Percentiles rank a stretch among this genome's conserved stretches.
phyloP scores from a whole-genome alignment of 2,797 vertebrate genomes.

The Notoglanidium macrostoma region DNA sequence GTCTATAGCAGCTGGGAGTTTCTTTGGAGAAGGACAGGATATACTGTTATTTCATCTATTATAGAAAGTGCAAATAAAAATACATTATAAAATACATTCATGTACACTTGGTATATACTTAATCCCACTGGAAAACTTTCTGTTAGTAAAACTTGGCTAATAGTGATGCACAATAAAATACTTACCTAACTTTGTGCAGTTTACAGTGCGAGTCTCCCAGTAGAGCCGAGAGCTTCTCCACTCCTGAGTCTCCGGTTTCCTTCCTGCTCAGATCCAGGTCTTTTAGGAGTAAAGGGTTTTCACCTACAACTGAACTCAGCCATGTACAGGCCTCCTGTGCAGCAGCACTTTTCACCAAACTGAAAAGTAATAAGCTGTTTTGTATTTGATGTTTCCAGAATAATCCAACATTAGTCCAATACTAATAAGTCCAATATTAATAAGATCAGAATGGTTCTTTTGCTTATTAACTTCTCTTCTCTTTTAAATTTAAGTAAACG shows the following conservation, averaged over 20 bases:
- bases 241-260: conserved; percentile 35
- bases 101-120: neutral
- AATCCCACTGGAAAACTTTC: neutral
- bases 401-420: neutral
- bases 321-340: neutral
- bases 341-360: neutral
- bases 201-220: neutral
- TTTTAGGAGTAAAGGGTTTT: conserved; percentile 32
- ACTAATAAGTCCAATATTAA: neutral
- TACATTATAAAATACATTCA: neutral
- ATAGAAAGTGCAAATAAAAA: neutral
- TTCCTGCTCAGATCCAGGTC: conserved; percentile 62
- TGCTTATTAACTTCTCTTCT: neutral
- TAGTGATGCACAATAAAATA: neutral
- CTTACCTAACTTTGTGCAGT: neutral
- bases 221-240: conserved; percentile 35
- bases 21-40: no score
- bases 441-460: neutral
- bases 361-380: neutral
- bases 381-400: neutral
- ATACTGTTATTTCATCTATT: neutral
- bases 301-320: neutral
- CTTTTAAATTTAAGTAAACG: no score
- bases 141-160: neutral
- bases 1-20: neutral